A percentile compares a stretch with the other conserved stretches of the same genome.
Conservation (phyloP, 2,797 vertebrate species). For the Aphelocoma californica region DNA sequence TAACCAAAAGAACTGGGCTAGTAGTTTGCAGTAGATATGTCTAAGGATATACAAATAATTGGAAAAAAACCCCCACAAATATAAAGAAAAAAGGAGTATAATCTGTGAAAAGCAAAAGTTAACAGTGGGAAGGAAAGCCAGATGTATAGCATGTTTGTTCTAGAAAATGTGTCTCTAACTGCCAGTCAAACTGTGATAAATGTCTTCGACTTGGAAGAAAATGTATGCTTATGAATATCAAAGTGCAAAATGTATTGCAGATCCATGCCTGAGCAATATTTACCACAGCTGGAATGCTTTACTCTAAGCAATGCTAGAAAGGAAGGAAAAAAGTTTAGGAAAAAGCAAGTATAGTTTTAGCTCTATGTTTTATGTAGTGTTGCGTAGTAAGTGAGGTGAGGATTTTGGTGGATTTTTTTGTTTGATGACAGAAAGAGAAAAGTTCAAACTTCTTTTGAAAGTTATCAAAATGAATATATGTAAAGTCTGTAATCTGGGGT, state of each 20-base stretch:
- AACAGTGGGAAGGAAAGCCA: not conserved
- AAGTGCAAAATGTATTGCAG: slow-evolving; percentile 1
- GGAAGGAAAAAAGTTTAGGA: not conserved
- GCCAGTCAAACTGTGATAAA: slow-evolving; percentile 11
- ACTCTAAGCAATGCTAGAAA: not conserved
- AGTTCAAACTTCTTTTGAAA: not conserved
- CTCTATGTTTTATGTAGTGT: not conserved
- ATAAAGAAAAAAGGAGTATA: not conserved
- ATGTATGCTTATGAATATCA: slow-evolving; percentile 15
- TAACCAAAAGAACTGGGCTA: not conserved
- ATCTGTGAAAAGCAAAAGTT: not conserved
- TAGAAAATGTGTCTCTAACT: not conserved
- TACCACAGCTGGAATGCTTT: not conserved
- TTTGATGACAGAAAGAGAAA: not conserved
- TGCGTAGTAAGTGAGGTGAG: not conserved
- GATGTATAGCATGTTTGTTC: not conserved
- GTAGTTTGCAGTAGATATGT: not conserved
- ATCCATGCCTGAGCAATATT: not conserved
- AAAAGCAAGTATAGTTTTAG: not conserved
- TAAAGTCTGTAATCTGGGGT: not conserved
- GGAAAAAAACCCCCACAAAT: not conserved
- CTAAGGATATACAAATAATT: not conserved
- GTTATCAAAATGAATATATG: not conserved
- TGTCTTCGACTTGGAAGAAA: not conserved
- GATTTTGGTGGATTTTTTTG: not conserved